A percentile compares a stretch with the other conserved stretches of the same genome.
Evolutionary conservation across 2,113 vertebrate genomes (phyloP).

Genomic region (Anolis carolinensis): DNA sequence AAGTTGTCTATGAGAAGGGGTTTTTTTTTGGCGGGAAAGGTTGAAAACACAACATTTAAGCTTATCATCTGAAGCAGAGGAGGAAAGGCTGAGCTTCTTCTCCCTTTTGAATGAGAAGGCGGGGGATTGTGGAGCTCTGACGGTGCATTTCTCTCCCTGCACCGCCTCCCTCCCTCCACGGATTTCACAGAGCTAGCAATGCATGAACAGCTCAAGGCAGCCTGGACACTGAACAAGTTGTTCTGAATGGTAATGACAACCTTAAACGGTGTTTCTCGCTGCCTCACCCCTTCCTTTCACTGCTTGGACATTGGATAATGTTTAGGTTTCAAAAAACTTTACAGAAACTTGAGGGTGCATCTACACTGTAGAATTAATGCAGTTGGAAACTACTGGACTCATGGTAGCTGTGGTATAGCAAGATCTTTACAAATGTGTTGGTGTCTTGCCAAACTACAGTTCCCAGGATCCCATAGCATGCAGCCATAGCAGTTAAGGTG

Average conservation of each 20-base stretch:
- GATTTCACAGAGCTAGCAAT: conserved; percentile 2
- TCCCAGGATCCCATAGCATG: no score
- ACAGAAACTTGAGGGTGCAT: not conserved
- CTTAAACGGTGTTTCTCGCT: not conserved
- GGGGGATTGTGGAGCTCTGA: conserved; percentile 5
- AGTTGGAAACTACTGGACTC: no score
- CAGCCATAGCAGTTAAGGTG: no score
- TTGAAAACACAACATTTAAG: not conserved
- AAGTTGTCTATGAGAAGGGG: no score
- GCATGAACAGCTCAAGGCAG: not conserved
- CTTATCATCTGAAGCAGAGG: not conserved
- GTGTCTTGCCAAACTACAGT: no score
- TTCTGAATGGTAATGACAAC: not conserved
- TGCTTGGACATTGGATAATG: not conserved
- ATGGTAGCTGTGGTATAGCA: no score
- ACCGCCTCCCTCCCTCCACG: not conserved
- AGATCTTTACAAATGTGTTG: no score
- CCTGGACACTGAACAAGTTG: not conserved
- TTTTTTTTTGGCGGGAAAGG: not conserved
- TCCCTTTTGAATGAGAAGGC: not conserved
- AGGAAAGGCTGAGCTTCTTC: not conserved
- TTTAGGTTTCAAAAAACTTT: not conserved
- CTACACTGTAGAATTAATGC: no score
- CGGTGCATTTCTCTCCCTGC: not conserved
- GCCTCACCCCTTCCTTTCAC: not conserved